Base-by-base conservation (phyloP, 1,140 invertebrate genomes). In the Drosophila pachea region DNA sequence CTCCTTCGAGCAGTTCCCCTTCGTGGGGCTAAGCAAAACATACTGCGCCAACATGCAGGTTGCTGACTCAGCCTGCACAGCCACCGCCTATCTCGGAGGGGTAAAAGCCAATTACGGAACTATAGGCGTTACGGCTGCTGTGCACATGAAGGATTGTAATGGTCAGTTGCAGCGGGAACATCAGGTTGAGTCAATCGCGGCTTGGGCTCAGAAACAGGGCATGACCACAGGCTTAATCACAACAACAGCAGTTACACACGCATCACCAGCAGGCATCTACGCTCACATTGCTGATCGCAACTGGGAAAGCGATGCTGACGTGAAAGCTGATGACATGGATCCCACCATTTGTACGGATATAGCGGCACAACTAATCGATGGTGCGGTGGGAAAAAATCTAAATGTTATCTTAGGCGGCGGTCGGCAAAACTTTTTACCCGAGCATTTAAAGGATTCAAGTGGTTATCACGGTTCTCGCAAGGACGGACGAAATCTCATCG, bases 41-140 rank as follows among this genome's bases (percentile, higher is more conserved):
- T 95, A 95, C 82, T 94, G 92, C 70, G 91, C 93, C 11, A 92
- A 95, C 79, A 90, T 90, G 62, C 94, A 95, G 91, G 92, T 93
- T 0, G 91, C 95, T 0, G 95, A 96, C 62, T 92, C 91, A 0
- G 90, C 91, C 2, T 90, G 90, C 67, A 90, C 90, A 0, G 94
- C 93, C 0, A 96, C 94, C 8, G 94, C 95, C 0, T 95, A 95
- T 70, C 89, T 97, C 22, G 91, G 92, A 16, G 97, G 97, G 1
- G 93, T 96, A 0, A 98, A 98, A 88, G 92, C 92, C 1, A 96
- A 96, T 84, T 91, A 91, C n/a, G 94, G 92, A 38, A 94, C 93
- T 0, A 82, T 97, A 2, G 96, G 96, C 0, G 91, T 97, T 7
- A 93, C 92, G 58, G 93, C 91, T 0, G 89, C 90, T 4, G 93